These are phyloP conservation scores for Tenualosa ilisha DNA, from an alignment of 2,797 vertebrate species.

Conservation along the genomic window DNA sequence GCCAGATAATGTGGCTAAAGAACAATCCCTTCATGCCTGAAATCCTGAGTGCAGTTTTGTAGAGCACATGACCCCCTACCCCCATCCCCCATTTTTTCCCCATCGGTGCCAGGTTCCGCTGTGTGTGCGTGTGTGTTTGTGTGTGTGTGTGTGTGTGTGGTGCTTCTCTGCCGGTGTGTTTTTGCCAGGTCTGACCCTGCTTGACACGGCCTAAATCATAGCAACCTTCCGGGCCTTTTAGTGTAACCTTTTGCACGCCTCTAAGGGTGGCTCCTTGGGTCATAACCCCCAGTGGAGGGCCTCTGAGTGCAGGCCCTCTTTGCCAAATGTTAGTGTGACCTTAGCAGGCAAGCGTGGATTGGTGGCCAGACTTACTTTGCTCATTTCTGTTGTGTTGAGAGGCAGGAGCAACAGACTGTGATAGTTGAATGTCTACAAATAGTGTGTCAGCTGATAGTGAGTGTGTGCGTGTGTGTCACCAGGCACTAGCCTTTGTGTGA, in stretches of 20 bases:
- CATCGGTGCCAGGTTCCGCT: neutral
- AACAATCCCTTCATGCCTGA: neutral
- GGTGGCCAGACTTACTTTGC: neutral
- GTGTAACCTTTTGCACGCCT: neutral
- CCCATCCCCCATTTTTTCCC: neutral
- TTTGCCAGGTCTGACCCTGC: conserved; percentile 21
- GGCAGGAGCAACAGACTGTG: neutral
- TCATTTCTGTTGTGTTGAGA: neutral
- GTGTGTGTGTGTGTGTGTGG: neutral
- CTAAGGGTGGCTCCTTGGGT: neutral
- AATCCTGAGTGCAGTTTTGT: neutral
- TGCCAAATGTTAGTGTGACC: conserved; percentile 19
- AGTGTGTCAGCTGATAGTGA: too few species aligned
- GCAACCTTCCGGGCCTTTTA: neutral
- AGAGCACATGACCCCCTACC: neutral
- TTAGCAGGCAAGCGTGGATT: neutral
- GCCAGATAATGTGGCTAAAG: conserved; percentile 3
- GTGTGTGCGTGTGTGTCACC: neutral
- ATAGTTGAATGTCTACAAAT: neutral
- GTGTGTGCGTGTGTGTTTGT: neutral
- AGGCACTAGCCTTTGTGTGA: neutral
- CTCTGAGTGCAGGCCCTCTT: neutral
- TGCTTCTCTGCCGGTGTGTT: neutral
- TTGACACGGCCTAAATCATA: conserved; percentile 20
- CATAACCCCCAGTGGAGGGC: conserved; percentile 14